A percentile compares a stretch with the other conserved stretches of the same genome.
phyloP scores from a whole-genome alignment of 2,797 vertebrate species.

The Cossypha caffra region DNA sequence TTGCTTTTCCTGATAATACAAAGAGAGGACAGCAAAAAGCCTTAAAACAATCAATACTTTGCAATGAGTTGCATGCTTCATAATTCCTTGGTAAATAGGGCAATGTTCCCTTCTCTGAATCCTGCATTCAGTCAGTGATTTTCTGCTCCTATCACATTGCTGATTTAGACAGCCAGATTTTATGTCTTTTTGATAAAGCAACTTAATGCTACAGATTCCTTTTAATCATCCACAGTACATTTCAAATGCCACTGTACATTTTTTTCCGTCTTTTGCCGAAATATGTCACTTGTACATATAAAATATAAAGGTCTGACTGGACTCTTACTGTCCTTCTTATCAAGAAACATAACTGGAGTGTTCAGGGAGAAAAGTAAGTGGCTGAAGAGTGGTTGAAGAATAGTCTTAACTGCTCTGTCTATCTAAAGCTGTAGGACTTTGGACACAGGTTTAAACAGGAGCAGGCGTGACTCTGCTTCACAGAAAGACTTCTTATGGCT shows the following conservation, averaged over 20 bases:
- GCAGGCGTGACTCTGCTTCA: not conserved
- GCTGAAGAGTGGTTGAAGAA: not conserved
- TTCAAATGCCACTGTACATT: not conserved
- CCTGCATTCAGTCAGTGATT: not conserved
- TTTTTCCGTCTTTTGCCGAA: not conserved
- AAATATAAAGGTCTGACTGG: not conserved
- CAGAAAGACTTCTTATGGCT: not conserved
- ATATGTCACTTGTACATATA: not conserved
- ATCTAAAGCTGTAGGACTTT: not conserved
- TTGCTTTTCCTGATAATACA: not conserved
- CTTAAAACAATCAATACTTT: slow-evolving; percentile 21
- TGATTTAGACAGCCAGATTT: not conserved
- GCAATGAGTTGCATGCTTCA: not conserved
- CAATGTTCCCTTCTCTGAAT: not conserved
- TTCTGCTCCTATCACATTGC: not conserved
- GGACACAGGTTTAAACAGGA: not conserved
- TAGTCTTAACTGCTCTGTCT: not conserved
- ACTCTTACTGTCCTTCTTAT: not conserved
- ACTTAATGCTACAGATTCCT: not conserved
- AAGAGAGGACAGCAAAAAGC: not conserved
- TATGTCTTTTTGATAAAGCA: not conserved
- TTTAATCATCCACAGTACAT: not conserved
- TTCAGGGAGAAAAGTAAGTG: not conserved
- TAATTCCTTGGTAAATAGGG: not conserved
- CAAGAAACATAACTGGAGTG: not conserved